These are phyloP conservation scores for Fistularia commersonii DNA, from an alignment of 2,797 vertebrate genomes.

Conservation along the genomic window DNA sequence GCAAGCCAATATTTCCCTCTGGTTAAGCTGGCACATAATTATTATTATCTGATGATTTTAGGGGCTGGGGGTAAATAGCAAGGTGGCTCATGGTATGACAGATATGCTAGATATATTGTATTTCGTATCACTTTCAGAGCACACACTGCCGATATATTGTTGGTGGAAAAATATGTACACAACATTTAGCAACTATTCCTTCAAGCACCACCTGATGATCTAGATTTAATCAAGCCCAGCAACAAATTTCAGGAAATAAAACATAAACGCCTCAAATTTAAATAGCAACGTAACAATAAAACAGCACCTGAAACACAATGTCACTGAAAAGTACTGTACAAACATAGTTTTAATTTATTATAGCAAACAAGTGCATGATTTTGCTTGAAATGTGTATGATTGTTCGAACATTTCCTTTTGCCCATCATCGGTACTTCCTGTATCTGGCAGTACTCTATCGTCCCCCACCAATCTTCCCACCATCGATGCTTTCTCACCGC, in stretches of 20 bases:
- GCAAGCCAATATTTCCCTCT: too few relatives aligned
- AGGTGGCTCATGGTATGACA: too few relatives aligned
- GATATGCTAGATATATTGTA: too few relatives aligned
- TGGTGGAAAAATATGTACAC: too few relatives aligned
- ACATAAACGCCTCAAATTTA: slow-evolving; percentile 44
- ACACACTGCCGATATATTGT: too few relatives aligned
- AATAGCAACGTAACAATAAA: slow-evolving; percentile 60
- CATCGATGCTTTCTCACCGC: slow-evolving; percentile 15
- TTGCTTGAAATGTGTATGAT: slow-evolving; percentile 40
- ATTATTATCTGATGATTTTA: too few relatives aligned
- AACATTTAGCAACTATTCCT: too few relatives aligned
- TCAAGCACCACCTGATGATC: slow-evolving; percentile 6
- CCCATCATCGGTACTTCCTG: slow-evolving; percentile 27
- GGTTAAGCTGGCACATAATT: too few relatives aligned
- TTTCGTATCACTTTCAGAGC: too few relatives aligned
- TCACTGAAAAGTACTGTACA: slow-evolving; percentile 47
- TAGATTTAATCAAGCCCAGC: slow-evolving; percentile 42
- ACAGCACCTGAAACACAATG: slow-evolving; percentile 54
- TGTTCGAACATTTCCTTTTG: slow-evolving; percentile 21
- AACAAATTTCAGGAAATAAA: slow-evolving; percentile 21
- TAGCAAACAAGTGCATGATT: slow-evolving; percentile 70
- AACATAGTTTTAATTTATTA: slow-evolving; percentile 54
- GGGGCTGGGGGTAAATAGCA: too few relatives aligned
- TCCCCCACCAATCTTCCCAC: slow-evolving; percentile 8
- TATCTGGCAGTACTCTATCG: slow-evolving; percentile 28